Percentiles rank a stretch among this genome's conserved stretches.
Evolutionary conservation across 2,113 vertebrate species (phyloP).

Genomic region (Tachuris rubrigastra): DNA sequence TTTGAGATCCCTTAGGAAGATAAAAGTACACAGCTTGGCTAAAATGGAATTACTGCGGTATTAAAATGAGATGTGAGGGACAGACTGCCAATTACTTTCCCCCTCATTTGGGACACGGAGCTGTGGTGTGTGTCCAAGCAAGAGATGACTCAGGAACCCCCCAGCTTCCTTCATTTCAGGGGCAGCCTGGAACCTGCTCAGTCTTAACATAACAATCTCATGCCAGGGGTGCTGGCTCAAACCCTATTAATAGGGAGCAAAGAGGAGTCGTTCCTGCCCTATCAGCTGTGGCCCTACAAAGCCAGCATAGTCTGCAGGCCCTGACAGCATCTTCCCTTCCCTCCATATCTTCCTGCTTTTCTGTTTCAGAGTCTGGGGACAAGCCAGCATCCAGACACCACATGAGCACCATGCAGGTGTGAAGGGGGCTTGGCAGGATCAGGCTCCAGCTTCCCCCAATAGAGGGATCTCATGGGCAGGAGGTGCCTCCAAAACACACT

Average conservation of each 20-base stretch:
- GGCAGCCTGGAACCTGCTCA: neutral
- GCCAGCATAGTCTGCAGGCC: neutral
- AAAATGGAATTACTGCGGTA: slow-evolving; percentile 24
- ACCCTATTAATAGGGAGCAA: rapidly evolving
- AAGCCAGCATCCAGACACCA: neutral
- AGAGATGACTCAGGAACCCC: neutral
- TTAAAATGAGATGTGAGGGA: neutral
- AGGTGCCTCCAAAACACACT: neutral
- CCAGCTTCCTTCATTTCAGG: rapidly evolving
- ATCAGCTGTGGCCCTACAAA: neutral
- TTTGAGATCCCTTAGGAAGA: slow-evolving; percentile 27
- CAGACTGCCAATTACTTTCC: neutral
- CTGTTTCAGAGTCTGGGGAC: neutral
- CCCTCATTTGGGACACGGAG: neutral
- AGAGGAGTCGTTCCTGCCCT: neutral
- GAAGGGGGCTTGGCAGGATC: neutral
- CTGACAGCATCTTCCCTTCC: neutral
- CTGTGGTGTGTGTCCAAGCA: neutral
- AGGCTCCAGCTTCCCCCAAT: neutral
- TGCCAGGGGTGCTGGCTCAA: neutral
- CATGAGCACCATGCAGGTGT: rapidly evolving
- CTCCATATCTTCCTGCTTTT: neutral
- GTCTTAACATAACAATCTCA: rapidly evolving
- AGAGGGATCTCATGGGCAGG: neutral
- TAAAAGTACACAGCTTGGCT: neutral